Percentiles rank a stretch among this genome's conserved stretches.
These are phyloP conservation scores for Hymenopus coronatus DNA, from an alignment of 2,888 invertebrate genomes.

Conservation along the genomic window DNA sequence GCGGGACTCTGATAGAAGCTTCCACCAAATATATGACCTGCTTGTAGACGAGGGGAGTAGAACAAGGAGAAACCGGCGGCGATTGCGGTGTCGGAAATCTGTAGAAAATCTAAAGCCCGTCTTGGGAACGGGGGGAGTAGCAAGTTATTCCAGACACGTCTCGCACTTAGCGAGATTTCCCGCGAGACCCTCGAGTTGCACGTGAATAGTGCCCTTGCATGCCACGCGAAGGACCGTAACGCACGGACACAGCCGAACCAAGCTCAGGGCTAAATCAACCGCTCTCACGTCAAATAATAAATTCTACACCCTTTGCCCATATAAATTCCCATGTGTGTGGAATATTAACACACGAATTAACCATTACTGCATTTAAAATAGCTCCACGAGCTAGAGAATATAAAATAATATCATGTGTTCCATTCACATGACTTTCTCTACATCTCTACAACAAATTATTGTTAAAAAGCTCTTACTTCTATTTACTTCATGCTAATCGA, in stretches of 20 bases:
- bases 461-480: too few relatives aligned
- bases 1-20: neutral
- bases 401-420: too few relatives aligned
- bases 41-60: too few relatives aligned
- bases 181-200: conserved; percentile 29
- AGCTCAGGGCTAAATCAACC: neutral
- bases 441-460: too few relatives aligned
- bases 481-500: too few relatives aligned
- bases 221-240: conserved; percentile 37
- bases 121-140: neutral
- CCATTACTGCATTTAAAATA: too few relatives aligned
- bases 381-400: too few relatives aligned
- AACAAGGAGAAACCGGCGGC: neutral
- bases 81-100: conserved; percentile 12
- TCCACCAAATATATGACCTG: neutral
- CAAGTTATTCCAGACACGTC: conserved; percentile 28
- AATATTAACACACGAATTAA: neutral
- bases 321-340: too few relatives aligned
- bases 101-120: neutral
- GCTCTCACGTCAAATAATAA: neutral
- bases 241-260: neutral
- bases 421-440: too few relatives aligned
- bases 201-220: conserved; percentile 42
- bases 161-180: conserved; percentile 31
- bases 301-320: neutral